Conservation (phyloP, 2,797 vertebrate genomes). For the Halcyon chelicuti region DNA sequence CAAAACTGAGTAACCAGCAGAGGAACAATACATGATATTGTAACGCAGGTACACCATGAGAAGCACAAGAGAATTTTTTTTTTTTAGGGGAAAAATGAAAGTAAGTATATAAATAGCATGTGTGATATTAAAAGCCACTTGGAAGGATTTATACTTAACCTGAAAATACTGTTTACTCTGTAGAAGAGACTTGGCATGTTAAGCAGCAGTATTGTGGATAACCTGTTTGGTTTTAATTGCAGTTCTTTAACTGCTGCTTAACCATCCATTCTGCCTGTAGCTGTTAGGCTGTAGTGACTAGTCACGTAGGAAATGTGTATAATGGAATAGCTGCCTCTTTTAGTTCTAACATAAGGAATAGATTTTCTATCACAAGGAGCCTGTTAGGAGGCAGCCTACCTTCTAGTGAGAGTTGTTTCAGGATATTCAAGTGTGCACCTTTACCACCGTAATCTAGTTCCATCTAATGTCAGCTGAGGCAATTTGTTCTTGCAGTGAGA, state of each 20-base stretch:
- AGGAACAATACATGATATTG: background rate
- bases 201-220: background rate
- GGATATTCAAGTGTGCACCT: background rate
- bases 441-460: background rate
- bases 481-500: background rate
- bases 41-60: slow-evolving; percentile 21
- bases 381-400: background rate
- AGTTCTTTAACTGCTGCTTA: background rate
- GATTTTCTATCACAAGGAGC: background rate
- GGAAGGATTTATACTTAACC: slow-evolving; percentile 12
- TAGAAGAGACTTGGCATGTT: background rate
- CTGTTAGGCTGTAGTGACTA: background rate
- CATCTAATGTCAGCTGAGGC: background rate
- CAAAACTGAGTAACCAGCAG: background rate
- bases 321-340: background rate
- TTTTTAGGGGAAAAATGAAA: slow-evolving; percentile 27
- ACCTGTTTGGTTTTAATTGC: background rate
- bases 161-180: background rate
- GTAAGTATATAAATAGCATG: background rate
- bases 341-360: background rate
- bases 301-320: background rate
- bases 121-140: background rate
- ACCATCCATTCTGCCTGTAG: background rate
- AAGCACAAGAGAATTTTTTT: slow-evolving; percentile 69
- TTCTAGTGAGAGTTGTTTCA: background rate